Percentiles rank a stretch among this genome's conserved stretches.
Evolutionary conservation across 2,888 invertebrate species (phyloP).

Genomic region (Chelonus formosanus): DNA sequence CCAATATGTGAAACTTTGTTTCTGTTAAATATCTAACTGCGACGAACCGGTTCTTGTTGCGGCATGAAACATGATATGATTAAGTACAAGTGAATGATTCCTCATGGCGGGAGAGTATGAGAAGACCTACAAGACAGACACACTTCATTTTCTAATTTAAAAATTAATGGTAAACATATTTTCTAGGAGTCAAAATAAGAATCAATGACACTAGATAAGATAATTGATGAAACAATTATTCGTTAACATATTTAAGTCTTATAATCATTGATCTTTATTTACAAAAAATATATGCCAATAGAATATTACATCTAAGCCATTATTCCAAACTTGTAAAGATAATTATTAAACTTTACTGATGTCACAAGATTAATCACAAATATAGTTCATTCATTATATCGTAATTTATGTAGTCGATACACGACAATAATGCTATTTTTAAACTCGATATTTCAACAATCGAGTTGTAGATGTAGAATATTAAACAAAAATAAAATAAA

Average conservation of each 20-base stretch:
- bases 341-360: conserved; percentile 2
- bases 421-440: not conserved
- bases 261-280: conserved; percentile 40
- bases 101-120: conserved; percentile 40
- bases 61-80: conserved; percentile 52
- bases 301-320: conserved; percentile 9
- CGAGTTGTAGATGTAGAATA: not conserved
- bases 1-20: conserved; percentile 20
- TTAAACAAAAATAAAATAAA: not conserved
- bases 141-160: conserved; percentile 13
- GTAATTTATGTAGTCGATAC: too few relatives aligned
- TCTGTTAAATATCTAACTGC: conserved; percentile 27
- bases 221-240: conserved; percentile 29
- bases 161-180: not conserved
- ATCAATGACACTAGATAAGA: not conserved
- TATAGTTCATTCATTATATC: too few relatives aligned
- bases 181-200: not conserved
- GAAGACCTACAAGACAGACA: conserved; percentile 55
- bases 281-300: conserved; percentile 43
- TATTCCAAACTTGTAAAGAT: conserved; percentile 10
- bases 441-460: not conserved
- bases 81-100: conserved; percentile 43
- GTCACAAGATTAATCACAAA: not conserved
- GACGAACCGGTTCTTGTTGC: conserved; percentile 52
- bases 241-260: conserved; percentile 8